Conservation (phyloP, 2,113 vertebrate genomes). For the Etia nguti region DNA sequence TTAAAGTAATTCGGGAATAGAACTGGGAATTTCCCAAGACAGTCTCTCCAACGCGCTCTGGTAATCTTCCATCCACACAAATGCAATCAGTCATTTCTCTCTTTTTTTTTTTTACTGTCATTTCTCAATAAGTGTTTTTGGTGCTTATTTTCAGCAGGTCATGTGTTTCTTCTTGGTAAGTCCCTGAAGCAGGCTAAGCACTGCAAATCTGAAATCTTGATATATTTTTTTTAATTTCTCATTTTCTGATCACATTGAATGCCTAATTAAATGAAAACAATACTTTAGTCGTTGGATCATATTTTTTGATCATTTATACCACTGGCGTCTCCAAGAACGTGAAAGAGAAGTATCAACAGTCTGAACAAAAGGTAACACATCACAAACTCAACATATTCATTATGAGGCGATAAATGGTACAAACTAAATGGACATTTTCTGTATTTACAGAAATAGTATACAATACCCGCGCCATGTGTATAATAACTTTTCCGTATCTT, state of each 20-base stretch:
- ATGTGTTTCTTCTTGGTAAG: not conserved
- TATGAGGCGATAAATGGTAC: not conserved
- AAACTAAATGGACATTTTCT: not conserved
- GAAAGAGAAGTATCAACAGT: not conserved
- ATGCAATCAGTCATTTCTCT: not conserved
- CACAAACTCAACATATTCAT: not conserved
- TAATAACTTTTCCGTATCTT: not conserved
- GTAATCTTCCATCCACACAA: constrained; percentile 34
- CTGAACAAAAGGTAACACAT: not conserved
- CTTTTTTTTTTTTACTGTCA: too few relatives aligned
- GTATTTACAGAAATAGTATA: not conserved
- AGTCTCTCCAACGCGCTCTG: not conserved
- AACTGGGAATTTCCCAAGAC: constrained; percentile 50
- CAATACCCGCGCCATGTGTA: not conserved
- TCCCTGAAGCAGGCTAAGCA: not conserved
- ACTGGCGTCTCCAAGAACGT: not conserved
- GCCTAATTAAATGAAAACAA: not conserved
- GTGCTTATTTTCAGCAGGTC: not conserved
- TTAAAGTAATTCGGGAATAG: constrained; percentile 34
- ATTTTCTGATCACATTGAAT: not conserved
- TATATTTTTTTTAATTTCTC: not conserved
- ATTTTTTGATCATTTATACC: not conserved
- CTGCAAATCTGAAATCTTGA: not conserved
- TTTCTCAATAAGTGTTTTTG: not conserved
- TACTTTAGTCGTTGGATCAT: not conserved